Evolutionary conservation across 2,113 vertebrate species (phyloP), one percentile per base, ranked within the genome.

Genomic region (Eclectus roratus): DNA sequence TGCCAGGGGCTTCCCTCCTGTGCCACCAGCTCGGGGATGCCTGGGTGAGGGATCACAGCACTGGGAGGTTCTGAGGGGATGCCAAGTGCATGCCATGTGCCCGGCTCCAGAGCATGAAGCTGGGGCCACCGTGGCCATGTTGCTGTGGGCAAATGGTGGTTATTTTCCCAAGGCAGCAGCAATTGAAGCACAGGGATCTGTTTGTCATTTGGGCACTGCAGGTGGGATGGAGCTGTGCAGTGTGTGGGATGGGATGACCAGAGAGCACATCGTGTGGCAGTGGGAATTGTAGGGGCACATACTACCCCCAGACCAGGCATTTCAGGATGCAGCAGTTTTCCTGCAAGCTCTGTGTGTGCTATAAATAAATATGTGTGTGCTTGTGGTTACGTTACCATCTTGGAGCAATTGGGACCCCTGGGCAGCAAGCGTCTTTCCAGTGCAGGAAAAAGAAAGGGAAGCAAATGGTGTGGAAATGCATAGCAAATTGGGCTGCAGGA

Each of bases 391-490:
- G 8, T 83, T 60, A 35, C 85, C 68, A 3, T 90, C 93, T 24
- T 3, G 55, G 47, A 80, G 85, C 14, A 18, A 64, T 17, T 28
- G 88, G 94, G 87, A 95, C 90, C 96, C 96, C 96, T 35, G 93
- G 89, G 96, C 33, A 73, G 95, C 16, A 4, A 93, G 93, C 74
- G 14, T 91, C 96, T 95, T 97, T 88, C 80, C 44, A 49, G 88
- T 6, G 58, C 83, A 61, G 89, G 56, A 95, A 61, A 96, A 94
- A 97, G 95, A 96, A 97, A 97, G 91, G 93, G 81, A 76, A 97
- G 88, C 91, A 97, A 97, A 97, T 97, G 96, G 95, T 88, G 93
- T 96, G 97, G 96, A 97, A 97, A 97, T 77, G 94, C 95, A 85
- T 96, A 89, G 96, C 97, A 96, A 97, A 97, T 94, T 95, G 94